Percentiles rank a stretch among this genome's conserved stretches.
These are phyloP conservation scores for Antheraea mylitta DNA, from an alignment of 1,140 invertebrate species.

Conservation along the genomic window DNA sequence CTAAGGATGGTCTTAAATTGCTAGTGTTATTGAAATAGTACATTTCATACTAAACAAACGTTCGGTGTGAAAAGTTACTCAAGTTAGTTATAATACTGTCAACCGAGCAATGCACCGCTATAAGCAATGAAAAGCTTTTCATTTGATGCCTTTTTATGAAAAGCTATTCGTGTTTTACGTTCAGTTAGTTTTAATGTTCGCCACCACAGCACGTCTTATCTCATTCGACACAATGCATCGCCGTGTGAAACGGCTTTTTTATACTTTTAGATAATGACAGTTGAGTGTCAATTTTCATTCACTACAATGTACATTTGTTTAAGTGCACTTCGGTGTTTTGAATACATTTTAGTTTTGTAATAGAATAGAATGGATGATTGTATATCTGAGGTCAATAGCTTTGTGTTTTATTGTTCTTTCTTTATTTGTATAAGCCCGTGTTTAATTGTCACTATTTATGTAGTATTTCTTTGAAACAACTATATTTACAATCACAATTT, in stretches of 20 bases:
- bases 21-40: too few relatives aligned
- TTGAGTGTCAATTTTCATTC: neutral
- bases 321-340: neutral
- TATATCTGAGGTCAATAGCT: too few relatives aligned
- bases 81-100: neutral
- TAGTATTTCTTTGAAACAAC: too few relatives aligned
- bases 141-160: constrained; percentile 10
- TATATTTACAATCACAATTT: too few relatives aligned
- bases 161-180: constrained; percentile 15
- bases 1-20: too few relatives aligned
- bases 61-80: constrained; percentile 3
- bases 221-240: constrained; percentile 6
- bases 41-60: neutral
- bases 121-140: constrained; percentile 10
- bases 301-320: neutral
- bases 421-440: too few relatives aligned
- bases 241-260: neutral
- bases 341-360: neutral
- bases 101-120: neutral
- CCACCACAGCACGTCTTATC: constrained; percentile 6
- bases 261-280: neutral
- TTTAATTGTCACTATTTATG: too few relatives aligned
- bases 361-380: neutral
- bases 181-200: constrained; percentile 12
- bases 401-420: too few relatives aligned